Conservation (phyloP, 2,888 invertebrate species). For the Aphrophora alni region DNA sequence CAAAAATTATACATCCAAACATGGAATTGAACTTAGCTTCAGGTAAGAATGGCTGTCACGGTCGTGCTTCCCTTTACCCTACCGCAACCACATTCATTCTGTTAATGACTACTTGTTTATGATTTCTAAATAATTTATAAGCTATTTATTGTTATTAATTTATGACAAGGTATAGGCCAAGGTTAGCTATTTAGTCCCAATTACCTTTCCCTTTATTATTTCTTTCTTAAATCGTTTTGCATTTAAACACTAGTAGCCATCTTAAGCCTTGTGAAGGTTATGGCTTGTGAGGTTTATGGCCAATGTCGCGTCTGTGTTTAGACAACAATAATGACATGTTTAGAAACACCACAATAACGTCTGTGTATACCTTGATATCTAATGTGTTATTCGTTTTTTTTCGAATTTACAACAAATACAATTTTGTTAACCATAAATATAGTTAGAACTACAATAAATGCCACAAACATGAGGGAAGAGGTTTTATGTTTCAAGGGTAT, state of each 20-base stretch:
- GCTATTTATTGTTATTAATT: neutral
- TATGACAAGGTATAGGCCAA: neutral
- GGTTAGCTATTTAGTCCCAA: neutral
- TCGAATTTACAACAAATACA: no score
- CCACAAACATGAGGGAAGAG: no score
- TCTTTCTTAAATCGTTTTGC: neutral
- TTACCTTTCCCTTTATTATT: neutral
- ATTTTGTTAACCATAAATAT: no score
- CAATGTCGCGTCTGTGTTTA: neutral
- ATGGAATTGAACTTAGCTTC: neutral
- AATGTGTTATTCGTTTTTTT: no score
- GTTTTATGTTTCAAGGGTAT: no score
- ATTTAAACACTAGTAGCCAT: neutral
- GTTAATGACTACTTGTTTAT: neutral
- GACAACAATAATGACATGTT: neutral
- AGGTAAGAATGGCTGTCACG: neutral
- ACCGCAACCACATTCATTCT: neutral
- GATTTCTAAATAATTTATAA: neutral
- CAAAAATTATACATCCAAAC: neutral
- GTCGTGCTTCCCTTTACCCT: neutral
- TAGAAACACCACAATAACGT: no score
- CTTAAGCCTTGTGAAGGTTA: neutral
- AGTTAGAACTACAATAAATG: no score
- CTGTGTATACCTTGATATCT: no score
- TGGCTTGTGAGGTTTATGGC: neutral